phyloP scores from a whole-genome alignment of 2,888 invertebrate genomes.

The Spisula solida region DNA sequence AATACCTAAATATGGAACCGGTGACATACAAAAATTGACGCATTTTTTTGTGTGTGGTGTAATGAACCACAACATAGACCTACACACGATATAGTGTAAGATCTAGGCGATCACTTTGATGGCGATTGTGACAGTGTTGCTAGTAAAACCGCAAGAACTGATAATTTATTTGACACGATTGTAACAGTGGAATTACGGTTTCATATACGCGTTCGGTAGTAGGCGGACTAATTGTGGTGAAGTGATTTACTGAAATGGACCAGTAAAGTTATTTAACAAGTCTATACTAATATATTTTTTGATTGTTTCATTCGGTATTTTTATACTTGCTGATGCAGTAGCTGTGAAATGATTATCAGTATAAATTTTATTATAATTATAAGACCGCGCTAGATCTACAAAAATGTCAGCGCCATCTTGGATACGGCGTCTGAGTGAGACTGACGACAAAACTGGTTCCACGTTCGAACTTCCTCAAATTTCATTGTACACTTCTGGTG shows the following conservation, averaged over 20 bases:
- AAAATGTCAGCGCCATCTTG: constrained; percentile 49
- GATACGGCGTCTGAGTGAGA: constrained; percentile 41
- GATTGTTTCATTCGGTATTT: neutral
- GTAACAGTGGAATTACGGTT: neutral
- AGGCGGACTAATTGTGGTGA: too few species aligned
- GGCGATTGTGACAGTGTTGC: too few species aligned
- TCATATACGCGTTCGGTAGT: too few species aligned
- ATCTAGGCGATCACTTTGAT: neutral
- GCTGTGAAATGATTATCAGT: too few species aligned
- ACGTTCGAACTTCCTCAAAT: constrained; percentile 12
- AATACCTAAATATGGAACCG: neutral
- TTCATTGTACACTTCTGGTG: constrained; percentile 19
- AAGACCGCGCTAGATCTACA: neutral
- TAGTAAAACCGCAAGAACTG: neutral
- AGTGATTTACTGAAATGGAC: neutral
- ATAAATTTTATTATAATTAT: neutral
- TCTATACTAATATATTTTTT: neutral
- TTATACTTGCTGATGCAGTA: too few species aligned
- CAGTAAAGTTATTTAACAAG: neutral
- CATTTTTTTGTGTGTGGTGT: neutral
- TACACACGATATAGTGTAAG: neutral
- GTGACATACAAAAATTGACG: constrained; percentile 6
- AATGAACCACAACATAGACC: neutral
- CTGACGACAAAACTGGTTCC: neutral
- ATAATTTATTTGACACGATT: neutral